Evolutionary conservation across 30 jellyfish, hydroid and myxozoan species (phyloP).

Genomic region (Chironex yamaguchii): DNA sequence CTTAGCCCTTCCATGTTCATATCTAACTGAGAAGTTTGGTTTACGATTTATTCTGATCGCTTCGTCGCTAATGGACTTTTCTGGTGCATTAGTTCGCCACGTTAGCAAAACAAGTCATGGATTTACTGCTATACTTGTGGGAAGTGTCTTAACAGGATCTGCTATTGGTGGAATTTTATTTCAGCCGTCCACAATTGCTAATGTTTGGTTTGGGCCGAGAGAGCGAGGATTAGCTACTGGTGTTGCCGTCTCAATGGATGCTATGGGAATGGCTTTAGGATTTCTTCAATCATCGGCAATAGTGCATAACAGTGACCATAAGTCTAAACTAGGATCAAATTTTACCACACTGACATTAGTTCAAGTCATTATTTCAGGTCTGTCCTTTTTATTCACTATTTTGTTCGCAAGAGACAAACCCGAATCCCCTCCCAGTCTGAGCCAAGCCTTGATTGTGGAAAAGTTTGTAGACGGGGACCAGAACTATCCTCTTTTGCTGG

Average conservation of each 20-base stretch:
- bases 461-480: too few species aligned
- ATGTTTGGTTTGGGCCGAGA: constrained; percentile 85
- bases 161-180: constrained; percentile 80
- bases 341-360: constrained; percentile 27
- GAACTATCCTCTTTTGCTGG: too few species aligned
- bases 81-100: constrained; percentile 76
- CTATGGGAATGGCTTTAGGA: constrained; percentile 75
- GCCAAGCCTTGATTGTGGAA: too few species aligned
- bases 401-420: constrained; percentile 73
- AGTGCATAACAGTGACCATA: constrained; percentile 3
- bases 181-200: constrained; percentile 86
- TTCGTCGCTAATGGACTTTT: constrained; percentile 64
- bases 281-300: constrained; percentile 48
- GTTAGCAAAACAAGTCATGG: constrained; percentile 17
- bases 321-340: neutral
- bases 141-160: constrained; percentile 57
- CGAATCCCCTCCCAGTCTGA: constrained; percentile 67
- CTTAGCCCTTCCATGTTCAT: constrained; percentile 76
- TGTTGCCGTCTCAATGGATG: constrained; percentile 82
- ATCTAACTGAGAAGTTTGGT: constrained; percentile 66
- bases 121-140: neutral
- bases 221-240: constrained; percentile 87
- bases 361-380: constrained; percentile 49
- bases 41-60: constrained; percentile 45
- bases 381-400: constrained; percentile 51